phyloP scores from a whole-genome alignment of 2,888 invertebrate species.

The Tetranychus truncatus region DNA sequence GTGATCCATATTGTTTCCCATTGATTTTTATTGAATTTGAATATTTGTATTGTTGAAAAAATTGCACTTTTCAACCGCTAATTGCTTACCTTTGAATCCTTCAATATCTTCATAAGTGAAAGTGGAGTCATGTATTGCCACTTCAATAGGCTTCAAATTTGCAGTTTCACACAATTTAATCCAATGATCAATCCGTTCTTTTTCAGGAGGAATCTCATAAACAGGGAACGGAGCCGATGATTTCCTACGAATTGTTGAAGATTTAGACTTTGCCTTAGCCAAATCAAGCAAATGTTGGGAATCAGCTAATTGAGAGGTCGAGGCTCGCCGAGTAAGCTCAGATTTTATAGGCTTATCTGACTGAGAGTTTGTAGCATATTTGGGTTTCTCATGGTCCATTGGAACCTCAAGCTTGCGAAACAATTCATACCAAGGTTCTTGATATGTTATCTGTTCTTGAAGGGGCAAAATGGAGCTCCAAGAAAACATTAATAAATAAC shows the following conservation, averaged over 20 bases:
- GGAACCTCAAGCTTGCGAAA: neutral
- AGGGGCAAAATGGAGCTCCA: slow-evolving; percentile 16
- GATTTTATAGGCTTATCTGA: neutral
- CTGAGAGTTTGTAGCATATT: neutral
- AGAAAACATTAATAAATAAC: slow-evolving; percentile 16
- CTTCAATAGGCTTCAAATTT: neutral
- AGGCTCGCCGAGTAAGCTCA: neutral
- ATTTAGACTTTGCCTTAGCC: neutral
- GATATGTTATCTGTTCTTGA: slow-evolving; percentile 14
- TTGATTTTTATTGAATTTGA: no score
- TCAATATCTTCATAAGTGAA: neutral
- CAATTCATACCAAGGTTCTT: slow-evolving; percentile 11
- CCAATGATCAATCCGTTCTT: slow-evolving; percentile 12
- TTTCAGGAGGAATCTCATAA: slow-evolving; percentile 9
- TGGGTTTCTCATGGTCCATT: neutral
- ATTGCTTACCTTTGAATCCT: slow-evolving; percentile 8
- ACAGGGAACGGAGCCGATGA: slow-evolving; percentile 18
- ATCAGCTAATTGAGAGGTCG: neutral
- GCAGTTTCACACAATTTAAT: slow-evolving; percentile 8
- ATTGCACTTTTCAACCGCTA: no score
- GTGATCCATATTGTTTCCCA: no score
- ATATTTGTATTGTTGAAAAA: no score
- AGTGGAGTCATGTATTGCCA: neutral
- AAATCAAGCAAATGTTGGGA: no score
- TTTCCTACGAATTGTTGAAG: neutral